Conservation (phyloP, 92 coral and sea anemone genomes). For the Desmophyllum pertusum region DNA sequence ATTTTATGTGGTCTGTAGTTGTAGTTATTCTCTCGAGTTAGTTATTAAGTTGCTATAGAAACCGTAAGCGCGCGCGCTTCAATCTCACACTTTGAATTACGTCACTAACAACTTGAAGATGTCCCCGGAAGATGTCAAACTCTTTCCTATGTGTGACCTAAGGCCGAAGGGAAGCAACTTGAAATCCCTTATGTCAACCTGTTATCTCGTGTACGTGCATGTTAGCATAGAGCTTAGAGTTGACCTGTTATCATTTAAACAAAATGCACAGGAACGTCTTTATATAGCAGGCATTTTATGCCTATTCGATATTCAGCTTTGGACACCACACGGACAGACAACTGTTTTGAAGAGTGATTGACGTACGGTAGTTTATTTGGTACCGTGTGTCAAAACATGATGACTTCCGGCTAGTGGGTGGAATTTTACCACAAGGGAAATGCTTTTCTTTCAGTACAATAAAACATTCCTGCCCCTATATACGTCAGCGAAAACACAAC, state of each 20-base stretch:
- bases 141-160: background rate
- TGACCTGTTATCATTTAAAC: background rate
- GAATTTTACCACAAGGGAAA: slow-evolving; percentile 26
- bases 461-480: background rate
- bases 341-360: background rate
- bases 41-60: too few species aligned
- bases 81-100: too few species aligned
- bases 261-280: background rate
- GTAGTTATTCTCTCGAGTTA: too few species aligned
- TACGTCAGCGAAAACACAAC: background rate
- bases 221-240: background rate
- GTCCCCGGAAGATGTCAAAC: background rate
- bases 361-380: too few species aligned
- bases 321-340: too few species aligned
- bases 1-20: too few species aligned
- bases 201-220: slow-evolving; percentile 9
- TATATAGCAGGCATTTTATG: too few species aligned
- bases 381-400: background rate
- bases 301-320: too few species aligned
- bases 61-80: too few species aligned
- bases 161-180: background rate
- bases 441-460: slow-evolving; percentile 5
- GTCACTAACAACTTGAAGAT: too few species aligned
- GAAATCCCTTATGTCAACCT: background rate
- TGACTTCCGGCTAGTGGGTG: background rate